Percentiles rank a stretch among this genome's conserved stretches.
These are phyloP conservation scores for Neuroscelio doddi DNA, from an alignment of 2,888 invertebrate species.

Conservation along the genomic window DNA sequence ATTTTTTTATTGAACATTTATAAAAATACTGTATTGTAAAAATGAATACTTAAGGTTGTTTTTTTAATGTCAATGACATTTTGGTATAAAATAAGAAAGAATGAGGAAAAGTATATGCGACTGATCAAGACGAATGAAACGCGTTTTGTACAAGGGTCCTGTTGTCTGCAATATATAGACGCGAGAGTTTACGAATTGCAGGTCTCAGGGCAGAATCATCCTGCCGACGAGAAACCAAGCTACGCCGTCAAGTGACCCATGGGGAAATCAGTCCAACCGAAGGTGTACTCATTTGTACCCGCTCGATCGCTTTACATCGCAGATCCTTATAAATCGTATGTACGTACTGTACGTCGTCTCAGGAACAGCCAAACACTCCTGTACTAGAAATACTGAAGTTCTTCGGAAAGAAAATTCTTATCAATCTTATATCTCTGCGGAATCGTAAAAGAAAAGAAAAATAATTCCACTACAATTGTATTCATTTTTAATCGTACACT, in stretches of 20 bases:
- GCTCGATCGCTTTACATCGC: conserved; percentile 43
- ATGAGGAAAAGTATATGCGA: neutral
- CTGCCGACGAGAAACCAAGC: conserved; percentile 8
- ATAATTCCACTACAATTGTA: no score
- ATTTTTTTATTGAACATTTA: no score
- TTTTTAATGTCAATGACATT: no score
- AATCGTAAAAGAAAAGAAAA: no score
- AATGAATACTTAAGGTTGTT: no score
- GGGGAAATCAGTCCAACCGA: conserved; percentile 48
- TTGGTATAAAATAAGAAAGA: neutral
- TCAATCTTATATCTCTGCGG: no score
- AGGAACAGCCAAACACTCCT: no score
- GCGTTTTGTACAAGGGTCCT: neutral
- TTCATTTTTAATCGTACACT: no score
- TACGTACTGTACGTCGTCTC: no score
- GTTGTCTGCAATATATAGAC: neutral
- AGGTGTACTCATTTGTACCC: conserved; percentile 43
- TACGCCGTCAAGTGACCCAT: conserved; percentile 46
- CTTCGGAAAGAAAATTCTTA: no score
- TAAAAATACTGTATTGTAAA: no score
- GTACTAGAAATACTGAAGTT: no score
- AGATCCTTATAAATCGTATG: conserved; percentile 9
- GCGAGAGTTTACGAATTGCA: conserved; percentile 1
- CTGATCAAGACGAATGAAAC: conserved; percentile 3
- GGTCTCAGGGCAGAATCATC: neutral